A percentile compares a stretch with the other conserved stretches of the same genome.
These are phyloP conservation scores for Scaptodrosophila lebanonensis DNA, from an alignment of 1,140 invertebrate genomes.

Conservation along the genomic window DNA sequence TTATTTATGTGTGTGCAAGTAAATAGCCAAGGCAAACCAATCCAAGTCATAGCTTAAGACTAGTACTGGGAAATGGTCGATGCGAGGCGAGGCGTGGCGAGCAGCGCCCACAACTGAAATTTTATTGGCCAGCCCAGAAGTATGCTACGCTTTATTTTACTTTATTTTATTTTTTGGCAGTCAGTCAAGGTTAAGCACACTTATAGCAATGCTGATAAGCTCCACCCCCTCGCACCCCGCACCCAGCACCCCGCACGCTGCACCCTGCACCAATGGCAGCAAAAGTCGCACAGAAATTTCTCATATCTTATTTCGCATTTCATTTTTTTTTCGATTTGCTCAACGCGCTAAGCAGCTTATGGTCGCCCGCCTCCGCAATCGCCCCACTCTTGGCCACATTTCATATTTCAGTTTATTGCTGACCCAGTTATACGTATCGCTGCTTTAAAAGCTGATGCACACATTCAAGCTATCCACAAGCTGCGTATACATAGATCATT, in stretches of 20 bases:
- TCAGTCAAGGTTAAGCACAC: constrained; percentile 49
- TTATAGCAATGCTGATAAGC: too few species aligned
- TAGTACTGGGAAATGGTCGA: too few species aligned
- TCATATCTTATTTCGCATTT: too few species aligned
- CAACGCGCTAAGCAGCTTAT: constrained; percentile 38
- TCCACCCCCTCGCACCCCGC: too few species aligned
- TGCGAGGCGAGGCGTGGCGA: too few species aligned
- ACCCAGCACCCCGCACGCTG: too few species aligned
- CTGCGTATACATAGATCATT: constrained; percentile 11
- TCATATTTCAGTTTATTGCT: constrained; percentile 15
- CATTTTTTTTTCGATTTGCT: constrained; percentile 42
- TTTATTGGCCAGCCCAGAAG: constrained; percentile 32
- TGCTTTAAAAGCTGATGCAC: constrained; percentile 11
- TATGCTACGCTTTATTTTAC: constrained; percentile 16
- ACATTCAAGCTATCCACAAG: constrained; percentile 11
- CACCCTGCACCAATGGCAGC: too few species aligned
- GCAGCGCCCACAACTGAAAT: too few species aligned
- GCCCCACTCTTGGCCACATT: constrained; percentile 8
- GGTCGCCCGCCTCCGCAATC: too few species aligned
- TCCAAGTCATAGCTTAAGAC: too few species aligned
- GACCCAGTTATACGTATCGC: constrained; percentile 19
- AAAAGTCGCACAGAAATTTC: constrained; percentile 15
- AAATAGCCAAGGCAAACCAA: too few species aligned
- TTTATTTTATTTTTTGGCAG: constrained; percentile 8
- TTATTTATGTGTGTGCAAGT: constrained; percentile 51